A percentile compares a stretch with the other conserved stretches of the same genome.
phyloP scores from a whole-genome alignment of 2,113 vertebrate species.

The Boulengeromyrus knoepffleri region DNA sequence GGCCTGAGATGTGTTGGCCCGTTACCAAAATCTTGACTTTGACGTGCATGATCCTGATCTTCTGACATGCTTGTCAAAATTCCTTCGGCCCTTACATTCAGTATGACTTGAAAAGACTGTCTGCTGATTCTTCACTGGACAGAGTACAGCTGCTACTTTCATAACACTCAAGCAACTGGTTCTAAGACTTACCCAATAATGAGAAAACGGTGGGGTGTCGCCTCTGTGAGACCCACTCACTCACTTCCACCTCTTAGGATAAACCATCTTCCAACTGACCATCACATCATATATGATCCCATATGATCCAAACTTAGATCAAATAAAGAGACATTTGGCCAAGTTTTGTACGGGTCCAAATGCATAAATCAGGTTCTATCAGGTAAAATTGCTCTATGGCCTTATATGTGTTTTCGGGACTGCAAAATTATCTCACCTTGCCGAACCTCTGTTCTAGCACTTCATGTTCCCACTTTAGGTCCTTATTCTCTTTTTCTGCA shows the following conservation, averaged over 20 bases:
- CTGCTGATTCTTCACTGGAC: not conserved
- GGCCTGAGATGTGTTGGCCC: not conserved
- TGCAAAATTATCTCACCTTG: conserved; percentile 57
- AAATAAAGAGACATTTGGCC: not conserved
- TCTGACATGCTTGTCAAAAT: not conserved
- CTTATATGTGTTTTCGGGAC: not conserved
- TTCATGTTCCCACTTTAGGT: conserved; percentile 69
- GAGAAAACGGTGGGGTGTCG: not conserved
- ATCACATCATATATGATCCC: not conserved
- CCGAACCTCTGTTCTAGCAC: conserved; percentile 71
- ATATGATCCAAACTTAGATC: not conserved
- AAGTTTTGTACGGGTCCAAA: not conserved
- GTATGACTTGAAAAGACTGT: not conserved
- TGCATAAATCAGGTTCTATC: not conserved
- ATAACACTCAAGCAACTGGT: not conserved
- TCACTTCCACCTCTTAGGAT: not conserved
- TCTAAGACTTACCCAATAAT: not conserved
- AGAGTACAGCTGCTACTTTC: not conserved
- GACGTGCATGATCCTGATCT: not conserved
- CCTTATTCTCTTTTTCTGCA: conserved; percentile 61
- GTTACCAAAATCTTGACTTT: not conserved
- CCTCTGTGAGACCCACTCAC: not conserved
- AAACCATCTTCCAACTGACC: not conserved
- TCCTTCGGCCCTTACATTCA: not conserved
- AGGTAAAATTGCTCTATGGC: not conserved